Conservation (phyloP, 2,113 vertebrate genomes). For the Rhabdomys dilectus region DNA sequence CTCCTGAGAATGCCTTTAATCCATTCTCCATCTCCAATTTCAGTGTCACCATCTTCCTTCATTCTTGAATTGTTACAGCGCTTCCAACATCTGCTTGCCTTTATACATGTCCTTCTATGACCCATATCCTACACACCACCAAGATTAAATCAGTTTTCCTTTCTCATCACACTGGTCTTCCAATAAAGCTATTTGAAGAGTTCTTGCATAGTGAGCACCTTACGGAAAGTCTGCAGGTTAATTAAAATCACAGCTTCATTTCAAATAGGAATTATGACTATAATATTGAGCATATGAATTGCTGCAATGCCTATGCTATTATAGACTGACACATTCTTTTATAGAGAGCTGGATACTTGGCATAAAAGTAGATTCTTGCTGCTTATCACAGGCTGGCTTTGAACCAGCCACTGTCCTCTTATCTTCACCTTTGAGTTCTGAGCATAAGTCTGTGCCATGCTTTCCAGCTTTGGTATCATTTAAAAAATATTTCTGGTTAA, state of each 20-base stretch:
- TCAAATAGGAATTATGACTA: conserved; percentile 29
- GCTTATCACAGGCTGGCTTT: not conserved
- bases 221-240: conserved; percentile 47
- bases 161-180: conserved; percentile 23
- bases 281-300: conserved; percentile 45
- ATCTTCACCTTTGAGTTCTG: not conserved
- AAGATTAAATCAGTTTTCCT: not conserved
- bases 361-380: not conserved
- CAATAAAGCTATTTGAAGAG: conserved; percentile 29
- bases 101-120: not conserved
- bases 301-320: not conserved
- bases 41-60: not conserved
- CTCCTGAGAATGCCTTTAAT: not conserved
- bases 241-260: conserved; percentile 59
- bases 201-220: not conserved
- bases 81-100: not conserved
- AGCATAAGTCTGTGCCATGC: not conserved
- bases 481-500: not conserved
- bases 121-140: not conserved
- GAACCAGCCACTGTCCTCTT: not conserved
- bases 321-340: conserved; percentile 11
- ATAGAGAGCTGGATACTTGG: not conserved
- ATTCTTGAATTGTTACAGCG: not conserved
- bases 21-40: conserved; percentile 8
- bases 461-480: not conserved